Base-by-base conservation (phyloP, 2,113 vertebrate species). In the Drymodes brunneopygia region DNA sequence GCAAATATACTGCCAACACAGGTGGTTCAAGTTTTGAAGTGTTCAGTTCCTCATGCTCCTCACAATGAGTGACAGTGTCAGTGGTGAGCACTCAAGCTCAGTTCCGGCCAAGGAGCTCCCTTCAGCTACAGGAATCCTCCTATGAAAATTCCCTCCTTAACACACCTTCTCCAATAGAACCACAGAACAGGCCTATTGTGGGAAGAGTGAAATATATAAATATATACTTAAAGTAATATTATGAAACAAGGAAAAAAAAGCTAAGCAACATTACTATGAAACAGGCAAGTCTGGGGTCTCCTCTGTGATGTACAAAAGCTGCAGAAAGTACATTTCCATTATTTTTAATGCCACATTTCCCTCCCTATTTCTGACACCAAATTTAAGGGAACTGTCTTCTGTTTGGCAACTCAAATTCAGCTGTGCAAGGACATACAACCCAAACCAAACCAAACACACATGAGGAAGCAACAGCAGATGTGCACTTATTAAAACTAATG, bases 41-140 rank as follows among this genome's bases (percentile, higher is more conserved):
- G 28, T 6, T 86, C 33, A 13, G 35, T 1, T 18, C 23, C 48
- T 54, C 19, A 10, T 22, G 58, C 45, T 83, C 50, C 70, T 31
- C 33, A 31, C 29, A 11, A 5, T 0, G 20, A 71, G 44, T 7
- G 53, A 57, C 8, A 45, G 74, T 15, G 42, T 3, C 1, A 3
- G 38, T 2, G 38, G 10, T 1, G 15, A 92, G 33, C 70, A 19
- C 25, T n/a, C 4, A 2, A 11, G 28, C 67, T 66, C 54, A 33
- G 25, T 18, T 65, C 62, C 48, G 12, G 22, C 56, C 57, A 45
- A 20, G 54, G 50, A 86, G 72, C 80, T 81, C 50, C 56, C 62
- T 56, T 67, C 53, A 58, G 70, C 79, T 40, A 44, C 33, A 22
- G 0, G 0, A 31, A 28, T 20, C 53, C 24, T 90, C 11, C 79